Evolutionary conservation across 2,797 vertebrate genomes (phyloP).

Genomic region (Cichlasoma orientale): DNA sequence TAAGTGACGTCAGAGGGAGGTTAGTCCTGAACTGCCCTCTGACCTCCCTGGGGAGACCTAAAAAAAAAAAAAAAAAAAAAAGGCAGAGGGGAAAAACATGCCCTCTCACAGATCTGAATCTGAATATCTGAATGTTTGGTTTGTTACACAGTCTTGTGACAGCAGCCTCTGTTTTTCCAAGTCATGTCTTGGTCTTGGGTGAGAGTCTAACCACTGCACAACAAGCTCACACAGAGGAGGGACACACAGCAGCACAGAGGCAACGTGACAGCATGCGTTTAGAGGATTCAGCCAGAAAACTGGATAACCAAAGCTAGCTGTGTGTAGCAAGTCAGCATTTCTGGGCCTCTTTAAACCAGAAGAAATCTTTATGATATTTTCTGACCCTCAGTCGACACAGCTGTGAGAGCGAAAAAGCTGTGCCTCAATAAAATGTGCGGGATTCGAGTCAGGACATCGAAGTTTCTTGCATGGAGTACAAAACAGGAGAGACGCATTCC

Average conservation of each 20-base stretch:
- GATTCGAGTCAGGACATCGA: not conserved
- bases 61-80: not conserved
- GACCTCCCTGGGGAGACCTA: constrained; percentile 34
- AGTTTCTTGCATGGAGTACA: rapidly evolving
- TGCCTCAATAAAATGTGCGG: not conserved
- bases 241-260: constrained; percentile 15
- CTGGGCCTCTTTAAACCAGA: not conserved
- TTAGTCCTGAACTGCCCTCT: constrained; percentile 45
- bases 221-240: constrained; percentile 11
- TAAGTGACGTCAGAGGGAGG: constrained; percentile 39
- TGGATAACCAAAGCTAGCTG: not conserved
- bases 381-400: not conserved
- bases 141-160: constrained; percentile 76
- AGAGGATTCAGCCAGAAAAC: not conserved
- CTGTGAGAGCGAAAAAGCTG: not conserved
- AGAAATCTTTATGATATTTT: not conserved
- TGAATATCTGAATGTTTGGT: constrained; percentile 69
- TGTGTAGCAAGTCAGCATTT: not conserved
- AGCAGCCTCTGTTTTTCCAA: constrained; percentile 58
- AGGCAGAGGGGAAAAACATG: constrained; percentile 27
- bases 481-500: not conserved
- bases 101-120: constrained; percentile 54
- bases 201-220: constrained; percentile 24
- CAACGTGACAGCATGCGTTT: not conserved
- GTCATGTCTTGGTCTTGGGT: constrained; percentile 62